Evolutionary conservation across 2,888 invertebrate species (phyloP).

Genomic region (Thumatha senex): DNA sequence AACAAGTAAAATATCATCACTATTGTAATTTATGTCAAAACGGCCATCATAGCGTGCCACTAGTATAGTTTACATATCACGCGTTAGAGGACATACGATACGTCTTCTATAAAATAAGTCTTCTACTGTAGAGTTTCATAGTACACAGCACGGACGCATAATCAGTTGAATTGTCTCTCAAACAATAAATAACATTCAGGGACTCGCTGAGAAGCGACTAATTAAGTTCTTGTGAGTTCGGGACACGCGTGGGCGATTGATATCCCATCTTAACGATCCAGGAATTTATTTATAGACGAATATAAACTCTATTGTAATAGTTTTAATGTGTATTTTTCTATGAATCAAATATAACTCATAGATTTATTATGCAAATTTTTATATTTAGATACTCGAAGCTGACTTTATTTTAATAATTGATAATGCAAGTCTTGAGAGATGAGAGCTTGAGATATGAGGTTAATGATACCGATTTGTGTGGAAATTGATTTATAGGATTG

Average conservation of each 20-base stretch:
- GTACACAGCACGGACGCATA: slow-evolving; percentile 40
- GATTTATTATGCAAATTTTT: slow-evolving; percentile 60
- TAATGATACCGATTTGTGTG: slow-evolving; percentile 19
- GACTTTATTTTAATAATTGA: slow-evolving; percentile 70
- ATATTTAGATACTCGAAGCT: slow-evolving; percentile 55
- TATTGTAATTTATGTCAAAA: too few species aligned
- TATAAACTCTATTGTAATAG: slow-evolving; percentile 36
- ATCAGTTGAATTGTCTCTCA: slow-evolving; percentile 66
- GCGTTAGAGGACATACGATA: too few species aligned
- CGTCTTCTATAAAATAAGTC: slow-evolving; percentile 51
- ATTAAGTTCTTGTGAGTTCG: slow-evolving; percentile 77
- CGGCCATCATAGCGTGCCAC: too few species aligned
- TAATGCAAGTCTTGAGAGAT: slow-evolving; percentile 65
- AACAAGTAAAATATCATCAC: too few species aligned
- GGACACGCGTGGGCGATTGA: slow-evolving; percentile 63
- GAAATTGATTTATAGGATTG: slow-evolving; percentile 13
- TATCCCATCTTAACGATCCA: slow-evolving; percentile 56
- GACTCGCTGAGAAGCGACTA: slow-evolving; percentile 70
- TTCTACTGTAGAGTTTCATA: slow-evolving; percentile 52
- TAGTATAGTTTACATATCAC: too few species aligned
- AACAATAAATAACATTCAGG: slow-evolving; percentile 71
- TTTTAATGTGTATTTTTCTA: slow-evolving; percentile 27
- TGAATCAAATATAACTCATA: slow-evolving; percentile 24
- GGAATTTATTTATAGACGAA: slow-evolving; percentile 32
- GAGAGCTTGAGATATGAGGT: slow-evolving; percentile 32